Conservation (phyloP, 2,113 vertebrate genomes). For the Argyrosomus japonicus region DNA sequence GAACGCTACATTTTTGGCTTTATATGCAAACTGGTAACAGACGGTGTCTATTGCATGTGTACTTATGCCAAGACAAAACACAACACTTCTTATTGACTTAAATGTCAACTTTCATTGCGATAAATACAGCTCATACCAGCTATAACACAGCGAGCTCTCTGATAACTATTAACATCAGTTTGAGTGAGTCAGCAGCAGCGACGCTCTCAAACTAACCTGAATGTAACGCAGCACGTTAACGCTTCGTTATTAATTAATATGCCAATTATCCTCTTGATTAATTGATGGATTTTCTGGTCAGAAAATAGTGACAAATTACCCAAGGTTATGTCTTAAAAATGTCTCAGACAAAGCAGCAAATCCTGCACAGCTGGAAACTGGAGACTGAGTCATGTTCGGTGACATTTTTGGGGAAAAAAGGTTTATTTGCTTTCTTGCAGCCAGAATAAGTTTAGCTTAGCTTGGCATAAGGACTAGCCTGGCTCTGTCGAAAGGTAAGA, state of each 20-base stretch:
- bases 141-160: neutral
- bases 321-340: no score
- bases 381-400: no score
- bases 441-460: no score
- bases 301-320: no score
- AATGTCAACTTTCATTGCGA: conserved; percentile 22
- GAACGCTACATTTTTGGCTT: neutral
- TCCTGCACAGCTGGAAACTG: neutral
- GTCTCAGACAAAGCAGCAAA: neutral
- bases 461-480: no score
- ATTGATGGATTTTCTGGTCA: neutral
- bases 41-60: neutral
- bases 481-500: no score
- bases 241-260: no score
- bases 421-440: no score
- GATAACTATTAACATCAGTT: conserved; percentile 8
- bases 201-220: neutral
- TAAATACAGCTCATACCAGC: neutral
- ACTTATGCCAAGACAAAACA: neutral
- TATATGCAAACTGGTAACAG: neutral
- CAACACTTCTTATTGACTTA: conserved; percentile 16
- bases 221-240: neutral
- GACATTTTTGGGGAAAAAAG: neutral
- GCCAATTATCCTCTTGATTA: no score
- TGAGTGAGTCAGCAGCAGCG: neutral